Evolutionary conservation across 2,113 vertebrate species (phyloP).

Genomic region (Glaucomys volans): DNA sequence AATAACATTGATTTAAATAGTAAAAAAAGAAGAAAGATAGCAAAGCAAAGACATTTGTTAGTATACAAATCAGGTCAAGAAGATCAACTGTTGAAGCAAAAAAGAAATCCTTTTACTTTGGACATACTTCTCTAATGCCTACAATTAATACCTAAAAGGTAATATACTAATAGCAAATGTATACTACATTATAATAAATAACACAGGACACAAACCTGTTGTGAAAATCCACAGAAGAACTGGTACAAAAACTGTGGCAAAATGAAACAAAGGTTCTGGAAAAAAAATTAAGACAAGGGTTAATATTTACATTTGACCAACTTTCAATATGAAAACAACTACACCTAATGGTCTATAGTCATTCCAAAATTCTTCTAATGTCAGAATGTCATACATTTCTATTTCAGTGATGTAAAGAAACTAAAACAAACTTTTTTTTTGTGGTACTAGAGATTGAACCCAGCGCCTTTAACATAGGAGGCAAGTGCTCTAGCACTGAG

Average conservation of each 20-base stretch:
- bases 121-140: not conserved
- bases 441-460: too few relatives aligned
- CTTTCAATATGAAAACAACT: not conserved
- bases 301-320: constrained; percentile 39
- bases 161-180: constrained; percentile 34
- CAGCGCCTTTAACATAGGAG: too few relatives aligned
- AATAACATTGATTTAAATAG: not conserved
- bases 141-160: constrained; percentile 5
- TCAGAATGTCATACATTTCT: not conserved
- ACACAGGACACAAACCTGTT: constrained; percentile 92
- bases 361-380: constrained; percentile 47
- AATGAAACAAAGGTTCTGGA: constrained; percentile 99
- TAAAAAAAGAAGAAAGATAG: not conserved
- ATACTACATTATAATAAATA: constrained; percentile 24
- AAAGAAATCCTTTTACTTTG: not conserved
- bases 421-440: not conserved
- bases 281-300: constrained; percentile 73
- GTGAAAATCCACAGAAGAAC: constrained; percentile 99
- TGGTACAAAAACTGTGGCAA: constrained; percentile 99
- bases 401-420: not conserved
- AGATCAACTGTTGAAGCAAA: not conserved
- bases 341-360: not conserved
- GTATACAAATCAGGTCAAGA: constrained; percentile 40
- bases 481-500: too few relatives aligned
- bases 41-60: constrained; percentile 44